Evolutionary conservation across 92 coral and sea anemone species (phyloP).

Genomic region (Meandrina meandrites): DNA sequence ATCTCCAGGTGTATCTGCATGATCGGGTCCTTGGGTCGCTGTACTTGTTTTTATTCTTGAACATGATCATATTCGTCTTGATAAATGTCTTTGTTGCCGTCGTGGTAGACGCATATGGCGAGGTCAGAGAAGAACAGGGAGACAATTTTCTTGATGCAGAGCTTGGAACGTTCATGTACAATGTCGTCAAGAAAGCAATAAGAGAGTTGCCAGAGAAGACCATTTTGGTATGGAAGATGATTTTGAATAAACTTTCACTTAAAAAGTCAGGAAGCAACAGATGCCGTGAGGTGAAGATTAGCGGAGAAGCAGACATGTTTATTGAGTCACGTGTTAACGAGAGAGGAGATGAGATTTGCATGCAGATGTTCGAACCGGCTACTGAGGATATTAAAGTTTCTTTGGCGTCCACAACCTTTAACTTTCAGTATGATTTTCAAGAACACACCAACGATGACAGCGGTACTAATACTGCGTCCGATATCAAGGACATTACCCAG

Average conservation of each 20-base stretch:
- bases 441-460: not conserved
- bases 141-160: not conserved
- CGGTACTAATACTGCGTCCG: not conserved
- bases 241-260: not conserved
- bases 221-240: not conserved
- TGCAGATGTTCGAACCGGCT: not conserved
- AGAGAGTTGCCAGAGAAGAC: not conserved
- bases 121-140: conserved; percentile 11
- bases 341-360: not conserved
- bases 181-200: not conserved
- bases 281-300: not conserved
- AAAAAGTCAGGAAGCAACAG: not conserved
- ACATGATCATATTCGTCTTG: not conserved
- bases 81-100: conserved; percentile 14
- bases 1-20: conserved; percentile 41
- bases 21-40: conserved; percentile 53
- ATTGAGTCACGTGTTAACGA: not conserved
- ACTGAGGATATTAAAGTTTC: not conserved
- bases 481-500: not conserved
- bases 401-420: not conserved
- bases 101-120: conserved; percentile 15
- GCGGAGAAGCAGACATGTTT: not conserved
- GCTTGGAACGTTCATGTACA: not conserved
- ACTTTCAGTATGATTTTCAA: not conserved
- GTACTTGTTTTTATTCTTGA: conserved; percentile 43